phyloP scores from a whole-genome alignment of 2,888 invertebrate species.

The Tachystola acroxantha region DNA sequence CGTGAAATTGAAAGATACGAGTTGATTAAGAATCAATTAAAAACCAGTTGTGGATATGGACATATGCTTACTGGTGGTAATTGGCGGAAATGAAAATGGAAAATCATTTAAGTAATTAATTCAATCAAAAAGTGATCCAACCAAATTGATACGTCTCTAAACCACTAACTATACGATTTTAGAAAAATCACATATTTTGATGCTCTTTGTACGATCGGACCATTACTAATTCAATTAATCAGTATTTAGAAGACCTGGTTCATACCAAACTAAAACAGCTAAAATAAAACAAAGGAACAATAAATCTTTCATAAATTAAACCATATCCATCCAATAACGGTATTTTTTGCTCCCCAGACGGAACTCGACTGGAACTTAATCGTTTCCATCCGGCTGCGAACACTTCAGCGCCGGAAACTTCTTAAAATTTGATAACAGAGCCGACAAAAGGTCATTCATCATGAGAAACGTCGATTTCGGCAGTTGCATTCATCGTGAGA shows the following conservation, averaged over 20 bases:
- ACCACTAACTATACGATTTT: too few species aligned
- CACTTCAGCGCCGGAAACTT: slow-evolving; percentile 54
- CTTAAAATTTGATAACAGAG: slow-evolving; percentile 35
- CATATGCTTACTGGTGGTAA: too few species aligned
- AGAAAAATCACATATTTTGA: too few species aligned
- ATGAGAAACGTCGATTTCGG: not conserved
- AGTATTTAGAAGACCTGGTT: too few species aligned
- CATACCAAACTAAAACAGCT: too few species aligned
- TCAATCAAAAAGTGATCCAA: too few species aligned
- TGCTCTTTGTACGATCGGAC: too few species aligned
- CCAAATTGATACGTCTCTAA: too few species aligned
- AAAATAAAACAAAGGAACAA: slow-evolving; percentile 1
- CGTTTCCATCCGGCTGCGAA: slow-evolving; percentile 51
- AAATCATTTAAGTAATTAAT: too few species aligned
- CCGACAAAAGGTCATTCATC: slow-evolving; percentile 25
- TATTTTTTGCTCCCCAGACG: slow-evolving; percentile 22
- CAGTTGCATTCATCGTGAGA: too few species aligned
- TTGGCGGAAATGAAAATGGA: too few species aligned
- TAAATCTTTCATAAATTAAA: slow-evolving; percentile 2
- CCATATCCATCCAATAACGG: slow-evolving; percentile 6
- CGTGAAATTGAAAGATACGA: slow-evolving; percentile 20
- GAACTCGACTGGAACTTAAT: slow-evolving; percentile 46
- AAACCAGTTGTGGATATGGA: slow-evolving; percentile 11
- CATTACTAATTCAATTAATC: too few species aligned
- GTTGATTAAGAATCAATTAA: slow-evolving; percentile 24